These are phyloP conservation scores for Neuroterus valhalla DNA, from an alignment of 1,140 invertebrate genomes.

Conservation along the genomic window DNA sequence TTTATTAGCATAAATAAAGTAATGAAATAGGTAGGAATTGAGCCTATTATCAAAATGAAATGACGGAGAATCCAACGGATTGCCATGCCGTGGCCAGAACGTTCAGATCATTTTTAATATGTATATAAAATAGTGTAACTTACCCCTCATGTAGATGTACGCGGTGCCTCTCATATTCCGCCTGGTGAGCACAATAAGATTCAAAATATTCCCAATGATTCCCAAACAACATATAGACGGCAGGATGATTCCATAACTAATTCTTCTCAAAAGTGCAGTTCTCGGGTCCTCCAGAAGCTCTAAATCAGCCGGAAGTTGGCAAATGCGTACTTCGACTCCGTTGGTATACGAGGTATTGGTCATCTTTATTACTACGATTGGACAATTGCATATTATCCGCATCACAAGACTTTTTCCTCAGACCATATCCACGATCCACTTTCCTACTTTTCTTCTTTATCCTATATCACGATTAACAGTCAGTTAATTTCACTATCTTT, in stretches of 20 bases:
- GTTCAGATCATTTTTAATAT: not conserved
- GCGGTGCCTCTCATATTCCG: conserved; percentile 85
- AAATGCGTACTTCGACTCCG: conserved; percentile 52
- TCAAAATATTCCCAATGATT: conserved; percentile 84
- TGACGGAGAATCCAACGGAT: too few species aligned
- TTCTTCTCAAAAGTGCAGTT: conserved; percentile 78
- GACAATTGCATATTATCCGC: conserved; percentile 16
- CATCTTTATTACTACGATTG: conserved; percentile 51
- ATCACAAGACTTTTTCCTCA: conserved; percentile 28
- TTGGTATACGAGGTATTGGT: conserved; percentile 55
- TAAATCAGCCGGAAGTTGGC: conserved; percentile 56
- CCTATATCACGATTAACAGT: not conserved
- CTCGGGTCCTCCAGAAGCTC: conserved; percentile 76
- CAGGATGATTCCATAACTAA: conserved; percentile 82
- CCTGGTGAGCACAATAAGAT: conserved; percentile 83
- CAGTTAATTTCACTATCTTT: too few species aligned
- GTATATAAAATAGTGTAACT: conserved; percentile 48
- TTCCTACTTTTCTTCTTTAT: conserved; percentile 5
- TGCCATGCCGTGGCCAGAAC: too few species aligned
- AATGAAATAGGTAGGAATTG: not conserved
- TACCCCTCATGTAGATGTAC: conserved; percentile 86
- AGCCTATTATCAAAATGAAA: too few species aligned
- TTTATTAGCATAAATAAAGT: too few species aligned
- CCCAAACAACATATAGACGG: conserved; percentile 83
- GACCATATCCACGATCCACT: conserved; percentile 11